Conservation (phyloP, 2,113 vertebrate genomes). For the Pelobates fuscus region DNA sequence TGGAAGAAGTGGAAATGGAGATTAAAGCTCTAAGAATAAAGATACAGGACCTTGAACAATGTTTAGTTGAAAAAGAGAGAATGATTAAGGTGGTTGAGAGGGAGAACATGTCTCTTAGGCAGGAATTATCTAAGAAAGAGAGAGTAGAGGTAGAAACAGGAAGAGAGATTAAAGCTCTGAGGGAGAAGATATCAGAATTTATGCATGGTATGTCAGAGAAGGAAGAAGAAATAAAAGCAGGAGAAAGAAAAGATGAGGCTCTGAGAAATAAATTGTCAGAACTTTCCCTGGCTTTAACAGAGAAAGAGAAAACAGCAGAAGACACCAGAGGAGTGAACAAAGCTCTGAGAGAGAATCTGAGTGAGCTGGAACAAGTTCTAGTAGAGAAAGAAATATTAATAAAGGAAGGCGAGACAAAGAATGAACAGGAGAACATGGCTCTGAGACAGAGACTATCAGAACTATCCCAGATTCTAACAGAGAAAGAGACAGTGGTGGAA, state of each 20-base stretch:
- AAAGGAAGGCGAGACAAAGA: background rate
- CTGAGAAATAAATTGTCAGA: background rate
- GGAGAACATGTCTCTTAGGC: too few relatives aligned
- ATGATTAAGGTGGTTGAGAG: too few relatives aligned
- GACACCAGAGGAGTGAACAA: background rate
- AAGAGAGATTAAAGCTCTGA: constrained; percentile 46
- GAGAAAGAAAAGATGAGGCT: constrained; percentile 3
- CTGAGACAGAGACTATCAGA: constrained; percentile 18
- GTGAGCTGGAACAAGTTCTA: constrained; percentile 5
- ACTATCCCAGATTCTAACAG: background rate
- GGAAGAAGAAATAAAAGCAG: background rate
- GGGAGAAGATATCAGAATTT: constrained; percentile 49
- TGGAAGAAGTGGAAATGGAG: constrained; percentile 46
- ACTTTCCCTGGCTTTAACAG: background rate
- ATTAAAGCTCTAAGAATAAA: constrained; percentile 54
- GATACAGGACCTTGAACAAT: too few relatives aligned
- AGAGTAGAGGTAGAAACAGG: background rate
- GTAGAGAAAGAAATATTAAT: constrained; percentile 1
- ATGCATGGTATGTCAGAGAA: constrained; percentile 30
- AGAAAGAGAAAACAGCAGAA: constrained; percentile 1
- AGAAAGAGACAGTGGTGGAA: background rate
- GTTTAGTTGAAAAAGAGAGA: too few relatives aligned
- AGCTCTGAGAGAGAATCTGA: constrained; percentile 8
- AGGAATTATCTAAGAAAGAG: constrained; percentile 17
- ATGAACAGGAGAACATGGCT: background rate